Percentiles rank a stretch among this genome's conserved stretches.
Evolutionary conservation across 2,888 invertebrate genomes (phyloP).

Genomic region (Drosophila lutescens): DNA sequence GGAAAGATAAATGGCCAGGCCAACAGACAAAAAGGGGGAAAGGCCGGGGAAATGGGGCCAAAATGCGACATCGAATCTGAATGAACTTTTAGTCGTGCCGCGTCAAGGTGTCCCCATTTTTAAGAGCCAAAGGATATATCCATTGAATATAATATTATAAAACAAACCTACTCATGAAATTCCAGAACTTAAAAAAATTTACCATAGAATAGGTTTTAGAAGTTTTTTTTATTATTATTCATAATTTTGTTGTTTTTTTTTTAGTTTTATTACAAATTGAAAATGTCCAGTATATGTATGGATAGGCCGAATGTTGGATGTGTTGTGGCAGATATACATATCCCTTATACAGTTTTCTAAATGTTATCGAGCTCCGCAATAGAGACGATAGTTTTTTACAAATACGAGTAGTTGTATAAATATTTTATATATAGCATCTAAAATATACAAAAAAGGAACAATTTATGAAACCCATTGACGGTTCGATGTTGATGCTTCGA

Average conservation of each 20-base stretch:
- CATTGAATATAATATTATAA: not conserved
- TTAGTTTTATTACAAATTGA: slow-evolving; percentile 57
- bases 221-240: slow-evolving; percentile 54
- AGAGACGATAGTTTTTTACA: slow-evolving; percentile 33
- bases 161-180: not conserved
- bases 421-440: slow-evolving; percentile 63
- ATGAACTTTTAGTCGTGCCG: slow-evolving; percentile 14
- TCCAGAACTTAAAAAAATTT: too few species aligned
- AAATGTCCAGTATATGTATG: slow-evolving; percentile 37
- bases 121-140: not conserved
- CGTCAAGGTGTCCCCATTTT: slow-evolving; percentile 18
- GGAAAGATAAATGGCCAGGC: slow-evolving; percentile 68
- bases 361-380: slow-evolving; percentile 23
- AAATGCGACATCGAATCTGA: slow-evolving; percentile 10
- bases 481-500: slow-evolving; percentile 25
- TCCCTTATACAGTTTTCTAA: slow-evolving; percentile 36
- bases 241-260: slow-evolving; percentile 55
- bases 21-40: slow-evolving; percentile 12
- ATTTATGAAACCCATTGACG: slow-evolving; percentile 61
- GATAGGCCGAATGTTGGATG: slow-evolving; percentile 41
- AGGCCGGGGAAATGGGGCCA: not conserved
- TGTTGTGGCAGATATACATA: slow-evolving; percentile 41
- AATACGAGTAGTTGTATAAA: slow-evolving; percentile 43
- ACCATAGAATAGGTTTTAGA: slow-evolving; percentile 61
- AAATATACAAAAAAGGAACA: slow-evolving; percentile 83